Evolutionary conservation across 2,888 invertebrate genomes (phyloP).

Genomic region (Eilema caniola): DNA sequence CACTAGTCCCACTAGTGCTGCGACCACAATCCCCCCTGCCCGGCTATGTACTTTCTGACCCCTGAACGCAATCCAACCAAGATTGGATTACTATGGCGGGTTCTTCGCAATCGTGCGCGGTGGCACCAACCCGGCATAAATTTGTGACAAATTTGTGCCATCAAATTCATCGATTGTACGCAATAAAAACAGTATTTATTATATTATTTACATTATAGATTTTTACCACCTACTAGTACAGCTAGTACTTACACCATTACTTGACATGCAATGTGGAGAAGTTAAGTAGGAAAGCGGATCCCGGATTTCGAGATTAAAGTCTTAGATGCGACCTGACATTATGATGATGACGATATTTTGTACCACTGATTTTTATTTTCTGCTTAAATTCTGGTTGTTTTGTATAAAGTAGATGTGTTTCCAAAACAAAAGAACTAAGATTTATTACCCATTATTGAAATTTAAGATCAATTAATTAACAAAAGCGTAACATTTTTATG

Average conservation of each 20-base stretch:
- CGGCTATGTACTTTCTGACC: too few relatives aligned
- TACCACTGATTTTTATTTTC: background rate
- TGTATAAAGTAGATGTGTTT: background rate
- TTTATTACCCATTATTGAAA: conserved; percentile 45
- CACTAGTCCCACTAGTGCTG: too few relatives aligned
- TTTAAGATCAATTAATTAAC: conserved; percentile 50
- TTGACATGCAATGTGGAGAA: background rate
- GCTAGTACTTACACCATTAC: background rate
- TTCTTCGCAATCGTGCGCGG: too few relatives aligned
- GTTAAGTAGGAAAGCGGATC: background rate
- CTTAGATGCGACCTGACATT: background rate
- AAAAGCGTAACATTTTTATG: conserved; percentile 44
- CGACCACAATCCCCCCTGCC: too few relatives aligned
- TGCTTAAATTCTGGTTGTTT: background rate
- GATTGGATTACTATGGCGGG: too few relatives aligned
- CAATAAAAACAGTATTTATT: background rate
- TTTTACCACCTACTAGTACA: background rate
- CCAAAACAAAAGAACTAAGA: conserved; percentile 33
- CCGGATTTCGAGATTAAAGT: background rate
- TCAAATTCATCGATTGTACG: too few relatives aligned
- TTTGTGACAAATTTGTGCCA: too few relatives aligned
- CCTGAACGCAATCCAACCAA: too few relatives aligned
- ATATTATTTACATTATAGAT: background rate
- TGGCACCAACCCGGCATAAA: too few relatives aligned
- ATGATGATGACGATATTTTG: background rate